Conservation (phyloP, 2,888 invertebrate genomes). For the Ichneumon xanthorius region DNA sequence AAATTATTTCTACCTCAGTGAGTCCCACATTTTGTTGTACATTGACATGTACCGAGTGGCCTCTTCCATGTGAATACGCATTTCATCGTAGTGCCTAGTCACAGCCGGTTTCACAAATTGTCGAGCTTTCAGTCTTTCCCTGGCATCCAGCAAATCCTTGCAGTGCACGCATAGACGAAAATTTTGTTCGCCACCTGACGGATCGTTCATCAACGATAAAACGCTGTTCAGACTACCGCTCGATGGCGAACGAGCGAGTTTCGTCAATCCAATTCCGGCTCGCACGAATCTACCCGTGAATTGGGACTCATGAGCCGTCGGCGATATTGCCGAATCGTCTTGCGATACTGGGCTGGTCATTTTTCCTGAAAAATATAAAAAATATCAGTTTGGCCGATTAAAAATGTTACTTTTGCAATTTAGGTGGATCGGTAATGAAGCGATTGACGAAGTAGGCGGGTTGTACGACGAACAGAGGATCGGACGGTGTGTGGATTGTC, state of each 20-base stretch:
- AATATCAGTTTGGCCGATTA: not conserved
- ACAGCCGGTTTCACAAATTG: constrained; percentile 92
- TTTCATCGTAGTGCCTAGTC: constrained; percentile 93
- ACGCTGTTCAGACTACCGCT: constrained; percentile 86
- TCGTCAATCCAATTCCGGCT: constrained; percentile 80
- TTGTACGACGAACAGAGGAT: no score
- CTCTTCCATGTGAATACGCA: constrained; percentile 91
- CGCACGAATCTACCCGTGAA: constrained; percentile 79
- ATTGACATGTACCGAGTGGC: constrained; percentile 86
- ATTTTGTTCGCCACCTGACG: constrained; percentile 85
- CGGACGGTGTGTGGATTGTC: no score
- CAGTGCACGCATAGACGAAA: constrained; percentile 92
- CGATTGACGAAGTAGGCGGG: no score
- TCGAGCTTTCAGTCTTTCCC: constrained; percentile 92
- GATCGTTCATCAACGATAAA: constrained; percentile 81
- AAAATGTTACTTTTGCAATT: not conserved
- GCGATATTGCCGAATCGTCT: constrained; percentile 81
- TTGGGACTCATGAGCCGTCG: constrained; percentile 76
- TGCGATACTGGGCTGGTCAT: constrained; percentile 86
- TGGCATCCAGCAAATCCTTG: constrained; percentile 91
- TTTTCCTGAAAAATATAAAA: constrained; percentile 84
- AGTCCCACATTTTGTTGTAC: constrained; percentile 87
- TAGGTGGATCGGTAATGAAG: no score
- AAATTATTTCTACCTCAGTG: constrained; percentile 85
- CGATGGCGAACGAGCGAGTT: constrained; percentile 84